Evolutionary conservation across 2,888 invertebrate genomes (phyloP), one percentile per base, ranked within the genome.

Genomic region (Dryobota labecula): DNA sequence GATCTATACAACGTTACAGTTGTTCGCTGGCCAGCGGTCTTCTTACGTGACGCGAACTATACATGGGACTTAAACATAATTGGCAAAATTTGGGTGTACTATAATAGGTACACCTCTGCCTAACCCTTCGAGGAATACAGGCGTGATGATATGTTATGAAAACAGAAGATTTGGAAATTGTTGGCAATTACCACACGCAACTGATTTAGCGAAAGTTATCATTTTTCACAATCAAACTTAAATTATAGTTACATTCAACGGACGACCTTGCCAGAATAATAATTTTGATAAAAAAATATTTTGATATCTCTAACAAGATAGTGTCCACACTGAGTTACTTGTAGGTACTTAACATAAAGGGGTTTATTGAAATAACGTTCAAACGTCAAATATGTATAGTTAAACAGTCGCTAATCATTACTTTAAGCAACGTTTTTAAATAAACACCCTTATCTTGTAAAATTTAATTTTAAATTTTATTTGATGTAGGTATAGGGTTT

Each of bases 281-380:
- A 38, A 73, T 73, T 47, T 54, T 54, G 73, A 73, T 72, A 73
- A 73, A 72, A 73, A 38, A 47, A 41, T 73, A 15, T 24, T 43
- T 18, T 54, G 24, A 18, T 64, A 74, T 74, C 54, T 54, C 3
- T 72, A 47, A 27, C n/a, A 33, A 47, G 18, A 33, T 62, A 62
- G 33, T 47, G 38, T 43, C 15, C 54, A 62, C 62, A 73, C 38
- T 72, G 43, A 57, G 11, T 71, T 41, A 24, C 2, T n/a, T n/a
- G n/a, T n/a, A n/a, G n/a, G n/a, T n/a, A n/a, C n/a, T n/a, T n/a
- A n/a, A n/a, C n/a, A n/a, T n/a, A n/a, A n/a, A n/a, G n/a, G n/a
- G n/a, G n/a, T 20, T 45, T 45, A 20, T 20, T 43, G 7, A 43
- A 43, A 7, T 20, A 2, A 33, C 33, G 33, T 33, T 33, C 7